A percentile compares a stretch with the other conserved stretches of the same genome.
phyloP scores from a whole-genome alignment of 2,113 vertebrate genomes.

The Callionymus lyra region DNA sequence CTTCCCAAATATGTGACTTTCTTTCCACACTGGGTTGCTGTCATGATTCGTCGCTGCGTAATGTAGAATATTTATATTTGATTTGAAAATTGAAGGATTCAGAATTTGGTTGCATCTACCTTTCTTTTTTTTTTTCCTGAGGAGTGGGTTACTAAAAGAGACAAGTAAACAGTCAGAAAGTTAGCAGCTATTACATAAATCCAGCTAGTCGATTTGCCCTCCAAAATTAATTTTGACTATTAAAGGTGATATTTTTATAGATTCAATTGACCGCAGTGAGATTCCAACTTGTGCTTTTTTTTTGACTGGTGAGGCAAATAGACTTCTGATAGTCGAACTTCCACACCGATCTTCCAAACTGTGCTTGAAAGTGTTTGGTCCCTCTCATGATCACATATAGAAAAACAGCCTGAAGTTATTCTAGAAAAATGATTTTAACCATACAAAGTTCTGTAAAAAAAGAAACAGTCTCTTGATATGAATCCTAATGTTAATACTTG shows the following conservation, averaged over 20 bases:
- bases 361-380: conserved; percentile 53
- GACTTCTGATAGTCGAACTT: background rate
- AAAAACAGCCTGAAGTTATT: conserved; percentile 65
- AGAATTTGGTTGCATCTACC: conserved; percentile 69
- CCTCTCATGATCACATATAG: conserved; percentile 62
- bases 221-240: no score
- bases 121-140: conserved; percentile 63
- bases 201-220: conserved; percentile 1
- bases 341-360: background rate
- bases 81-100: conserved; percentile 16
- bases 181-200: conserved; percentile 26
- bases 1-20: background rate
- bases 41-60: no score
- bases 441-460: conserved; percentile 71
- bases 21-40: background rate
- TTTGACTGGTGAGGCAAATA: no score
- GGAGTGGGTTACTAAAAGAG: conserved; percentile 58
- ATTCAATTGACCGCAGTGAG: no score
- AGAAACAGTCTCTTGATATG: conserved; percentile 70
- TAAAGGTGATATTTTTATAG: no score
- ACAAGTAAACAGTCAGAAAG: conserved; percentile 48
- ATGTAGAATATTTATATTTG: no score
- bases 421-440: conserved; percentile 64
- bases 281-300: no score
- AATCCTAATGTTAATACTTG: conserved; percentile 35